Evolutionary conservation across 1,140 invertebrate genomes (phyloP), one percentile per base, ranked within the genome.

Genomic region (Penaeus vannamei): DNA sequence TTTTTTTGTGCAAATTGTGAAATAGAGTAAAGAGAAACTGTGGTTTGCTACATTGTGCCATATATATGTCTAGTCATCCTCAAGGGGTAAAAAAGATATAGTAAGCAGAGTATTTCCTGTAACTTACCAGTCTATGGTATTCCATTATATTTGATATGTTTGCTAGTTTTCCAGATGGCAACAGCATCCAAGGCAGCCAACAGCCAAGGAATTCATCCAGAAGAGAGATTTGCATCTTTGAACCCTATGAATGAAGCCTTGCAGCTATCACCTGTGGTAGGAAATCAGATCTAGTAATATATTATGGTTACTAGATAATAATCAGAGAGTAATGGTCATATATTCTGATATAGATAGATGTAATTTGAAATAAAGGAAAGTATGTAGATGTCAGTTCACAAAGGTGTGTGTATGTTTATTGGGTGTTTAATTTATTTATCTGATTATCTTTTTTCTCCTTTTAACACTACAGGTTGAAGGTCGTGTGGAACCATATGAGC

Each of bases 401-500:
- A 7, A 42, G 36, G 36, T 42, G 36, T 42, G 36, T 42, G 36
- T 42, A 5, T 42, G 36, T 42, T n/a, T 7, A 42, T 42, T 4
- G 36, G 8, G 4, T 42, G 8, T 7, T 42, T 42, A 42, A 2
- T 42, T 42, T 42, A 7, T 42, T 42, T 42, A 42, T 42, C 36
- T 42, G 36, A 42, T 42, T 42, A 7, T 7, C 36, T 42, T 2
- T 42, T 42, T 7, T 42, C 4, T 7, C 8, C 36, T 42, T n/a
- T n/a, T 20, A 26, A 7, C 29, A 12, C 46, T 22, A 22, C 42
- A 89, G 87, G 87, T 84, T 17, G 87, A 89, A 7, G 72, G 82
- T 23, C 87, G 87, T 12, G 87, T 89, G 29, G 87, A 89, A 77
- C 87, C 87, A 2, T 89, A 89, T 12, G 87, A 89, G 59, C 60